Base-by-base conservation (phyloP, 2,888 invertebrate genomes). In the Drosophila subquinaria region DNA sequence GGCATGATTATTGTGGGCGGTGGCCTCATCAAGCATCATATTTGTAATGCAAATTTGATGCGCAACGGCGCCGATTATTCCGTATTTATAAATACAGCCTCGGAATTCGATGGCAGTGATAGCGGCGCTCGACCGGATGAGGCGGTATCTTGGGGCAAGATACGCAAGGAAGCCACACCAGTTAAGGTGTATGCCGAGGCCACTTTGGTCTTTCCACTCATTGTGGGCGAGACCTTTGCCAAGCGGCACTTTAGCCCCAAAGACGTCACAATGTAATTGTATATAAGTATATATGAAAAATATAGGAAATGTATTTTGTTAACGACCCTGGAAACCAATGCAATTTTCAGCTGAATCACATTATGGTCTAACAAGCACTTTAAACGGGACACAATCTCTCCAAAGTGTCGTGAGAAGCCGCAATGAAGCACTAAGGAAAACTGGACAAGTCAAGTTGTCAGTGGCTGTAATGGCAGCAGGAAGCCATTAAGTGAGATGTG, bases 1-100 rank as follows among this genome's bases (percentile, higher is more conserved):
- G 99, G 99, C 11, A 97, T 99, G 95, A 96, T 99, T 42, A 98
- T 99, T 71, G 93, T 99, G 67, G 99, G 99, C 4, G 99, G 99
- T 1, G 99, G 99, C 9, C 94, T 99, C 0, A 94, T 99, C n/a
- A 99, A 99, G 93, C 99, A 99, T 93, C 99, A 99, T 91, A 98
- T 99, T 82, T 98, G 98, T 93, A 99, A 99, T 94, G 99, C 99
- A 1, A 99, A 99, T 94, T 94, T 99, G 63, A 99, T 99, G 99
- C 96, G 99, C 81, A 99, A 99, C 92, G 99, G 99, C 15, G 98
- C 99, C 0, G 98, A 99, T 92, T 99, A 94, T 93, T 95, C 98
- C 0, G 98, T 99, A 0, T 99, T 97, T 92, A 94, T 99, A 11
- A 99, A 99, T 92, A 99, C 99, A 0, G 96, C 96, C 0, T 95